Evolutionary conservation across 1,140 invertebrate species (phyloP).

Genomic region (Pollicipes pollicipes): DNA sequence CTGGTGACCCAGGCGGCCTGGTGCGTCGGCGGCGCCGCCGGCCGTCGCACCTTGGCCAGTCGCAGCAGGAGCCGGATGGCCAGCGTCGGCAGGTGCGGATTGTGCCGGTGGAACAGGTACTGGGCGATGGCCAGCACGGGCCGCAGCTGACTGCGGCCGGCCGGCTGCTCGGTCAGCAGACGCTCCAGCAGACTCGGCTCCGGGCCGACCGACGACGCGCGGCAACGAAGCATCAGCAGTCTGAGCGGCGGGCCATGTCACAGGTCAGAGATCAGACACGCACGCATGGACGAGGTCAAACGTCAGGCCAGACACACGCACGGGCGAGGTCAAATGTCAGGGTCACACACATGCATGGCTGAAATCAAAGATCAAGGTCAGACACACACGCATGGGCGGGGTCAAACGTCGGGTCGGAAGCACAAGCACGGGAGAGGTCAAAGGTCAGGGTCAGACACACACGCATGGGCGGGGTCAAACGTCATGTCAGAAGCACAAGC

Average conservation of each 20-base stretch:
- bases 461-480: too few relatives aligned
- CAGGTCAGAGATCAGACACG: too few relatives aligned
- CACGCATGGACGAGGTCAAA: too few relatives aligned
- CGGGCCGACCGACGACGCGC: constrained; percentile 5
- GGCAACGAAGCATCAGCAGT: constrained; percentile 1
- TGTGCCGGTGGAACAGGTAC: constrained; percentile 64
- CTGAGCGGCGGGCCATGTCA: background rate
- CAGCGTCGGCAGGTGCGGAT: constrained; percentile 51
- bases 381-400: too few relatives aligned
- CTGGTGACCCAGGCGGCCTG: background rate
- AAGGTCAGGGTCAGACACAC: too few relatives aligned
- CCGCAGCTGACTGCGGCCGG: constrained; percentile 20
- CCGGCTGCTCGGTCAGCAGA: constrained; percentile 3
- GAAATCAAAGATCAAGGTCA: too few relatives aligned
- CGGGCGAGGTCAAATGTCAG: too few relatives aligned
- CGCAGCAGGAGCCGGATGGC: constrained; percentile 39
- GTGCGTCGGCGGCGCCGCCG: constrained; percentile 23
- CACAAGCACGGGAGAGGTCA: too few relatives aligned
- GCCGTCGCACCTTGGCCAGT: constrained; percentile 46
- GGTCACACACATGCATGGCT: too few relatives aligned
- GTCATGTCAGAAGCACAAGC: too few relatives aligned
- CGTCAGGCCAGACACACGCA: too few relatives aligned
- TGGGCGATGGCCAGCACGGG: constrained; percentile 55
- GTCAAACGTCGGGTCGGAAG: too few relatives aligned
- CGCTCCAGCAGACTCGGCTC: background rate